Base-by-base conservation (phyloP, 2,113 vertebrate species). In the Salvator merianae region DNA sequence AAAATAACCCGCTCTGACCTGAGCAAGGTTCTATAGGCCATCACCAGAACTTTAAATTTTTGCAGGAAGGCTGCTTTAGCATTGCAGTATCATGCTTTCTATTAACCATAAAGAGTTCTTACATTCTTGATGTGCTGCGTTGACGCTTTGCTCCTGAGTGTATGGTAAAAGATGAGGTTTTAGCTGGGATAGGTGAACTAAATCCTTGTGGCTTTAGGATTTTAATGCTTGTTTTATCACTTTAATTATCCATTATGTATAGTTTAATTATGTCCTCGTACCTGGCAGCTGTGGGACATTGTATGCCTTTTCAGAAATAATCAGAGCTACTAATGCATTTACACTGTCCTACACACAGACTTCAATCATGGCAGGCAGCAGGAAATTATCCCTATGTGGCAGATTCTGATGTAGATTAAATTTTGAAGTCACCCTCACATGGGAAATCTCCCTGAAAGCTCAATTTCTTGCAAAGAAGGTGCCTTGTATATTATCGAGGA, bases 211-310 rank as follows among this genome's bases (percentile, higher is more conserved):
- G 26, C n/a, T 66, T 43, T 38, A 20, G n/a, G 30, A 12, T 43
- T 43, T 40, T 72, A 40, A 26, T 40, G 12, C 53, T 81, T 81
- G 16, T 62, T 82, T 71, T 62, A 30, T 73, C 32, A n/a, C 32
- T 55, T 62, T 63, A 62, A 73, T 63, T 63, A 63, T 43, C 71
- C n/a, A 50, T 77, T 69, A 53, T 26, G 53, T 55, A 53, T 28
- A 76, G 47, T 83, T 76, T 68, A 83, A 83, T 83, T 83, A 83
- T 20, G 63, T 69, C 2, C 47, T 63, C 9, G 68, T 36, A 59
- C 4, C 14, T 72, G 22, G 2, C 76, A 43, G 32, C 24, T 53
- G 50, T 68, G 73, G 32, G 43, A 38, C 26, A 69, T 68, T 32
- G 10, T 53, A n/a, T 34, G n/a, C 43, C 30, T 8, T 7, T 77